Conservation (phyloP, 2,113 vertebrate genomes). For the Charadrius vociferus region DNA sequence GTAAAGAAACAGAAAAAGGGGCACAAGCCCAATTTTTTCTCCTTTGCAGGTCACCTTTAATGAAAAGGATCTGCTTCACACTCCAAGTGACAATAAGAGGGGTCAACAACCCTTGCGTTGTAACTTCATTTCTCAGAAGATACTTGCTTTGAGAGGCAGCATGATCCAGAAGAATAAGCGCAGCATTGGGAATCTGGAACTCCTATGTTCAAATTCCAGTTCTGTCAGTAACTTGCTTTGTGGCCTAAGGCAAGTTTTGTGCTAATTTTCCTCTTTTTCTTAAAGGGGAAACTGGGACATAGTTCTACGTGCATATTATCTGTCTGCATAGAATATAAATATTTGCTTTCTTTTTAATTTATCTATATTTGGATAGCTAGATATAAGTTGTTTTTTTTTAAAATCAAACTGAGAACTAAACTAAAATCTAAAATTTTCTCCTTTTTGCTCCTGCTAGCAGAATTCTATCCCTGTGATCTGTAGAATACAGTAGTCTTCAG, state of each 20-base stretch:
- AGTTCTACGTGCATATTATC: neutral
- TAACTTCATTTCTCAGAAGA: slow-evolving; percentile 31
- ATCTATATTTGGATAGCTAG: no score
- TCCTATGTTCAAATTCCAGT: slow-evolving; percentile 6
- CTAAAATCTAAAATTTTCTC: neutral
- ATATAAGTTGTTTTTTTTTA: no score
- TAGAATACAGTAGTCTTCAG: neutral
- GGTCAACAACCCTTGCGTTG: slow-evolving; percentile 13
- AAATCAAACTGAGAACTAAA: neutral
- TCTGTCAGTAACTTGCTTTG: slow-evolving; percentile 38
- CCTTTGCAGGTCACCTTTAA: slow-evolving; percentile 2
- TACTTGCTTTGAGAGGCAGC: neutral
- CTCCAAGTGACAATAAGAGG: neutral
- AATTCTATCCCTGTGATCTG: neutral
- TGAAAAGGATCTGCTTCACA: slow-evolving; percentile 4
- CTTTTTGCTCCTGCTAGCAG: neutral
- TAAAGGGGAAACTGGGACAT: neutral
- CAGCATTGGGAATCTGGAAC: neutral
- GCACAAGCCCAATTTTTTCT: slow-evolving; percentile 6
- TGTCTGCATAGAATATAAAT: neutral
- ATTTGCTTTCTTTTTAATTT: neutral
- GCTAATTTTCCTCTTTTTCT: neutral
- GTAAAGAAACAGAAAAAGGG: slow-evolving; percentile 1
- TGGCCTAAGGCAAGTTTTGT: slow-evolving; percentile 30
- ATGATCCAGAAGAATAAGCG: neutral